A percentile compares a stretch with the other conserved stretches of the same genome.
Evolutionary conservation across 2,797 vertebrate genomes (phyloP).

Genomic region (Erpetoichthys calabaricus): DNA sequence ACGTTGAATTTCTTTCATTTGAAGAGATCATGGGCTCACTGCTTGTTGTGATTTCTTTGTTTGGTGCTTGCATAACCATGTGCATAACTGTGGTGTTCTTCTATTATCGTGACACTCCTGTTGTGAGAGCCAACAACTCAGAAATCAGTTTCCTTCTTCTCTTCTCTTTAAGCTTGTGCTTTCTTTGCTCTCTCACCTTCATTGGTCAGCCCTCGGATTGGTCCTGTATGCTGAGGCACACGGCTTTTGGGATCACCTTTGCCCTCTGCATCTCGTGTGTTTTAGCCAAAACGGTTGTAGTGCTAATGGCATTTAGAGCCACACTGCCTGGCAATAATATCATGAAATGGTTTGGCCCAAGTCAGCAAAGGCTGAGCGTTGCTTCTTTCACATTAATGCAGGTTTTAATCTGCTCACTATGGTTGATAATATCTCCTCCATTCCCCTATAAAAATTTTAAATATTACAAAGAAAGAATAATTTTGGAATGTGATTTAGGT

Average conservation of each 20-base stretch:
- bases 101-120: slow-evolving; percentile 30
- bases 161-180: slow-evolving; percentile 23
- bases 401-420: slow-evolving; percentile 34
- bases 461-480: slow-evolving; percentile 35
- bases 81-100: slow-evolving; percentile 29
- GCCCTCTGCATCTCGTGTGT: slow-evolving; percentile 31
- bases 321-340: slow-evolving; percentile 25
- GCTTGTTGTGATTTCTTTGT: slow-evolving; percentile 29
- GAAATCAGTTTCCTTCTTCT: slow-evolving; percentile 31
- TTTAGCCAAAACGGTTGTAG: slow-evolving; percentile 28
- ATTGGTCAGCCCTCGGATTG: slow-evolving; percentile 25
- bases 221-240: slow-evolving; percentile 32
- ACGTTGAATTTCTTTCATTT: slow-evolving; percentile 28
- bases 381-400: slow-evolving; percentile 27
- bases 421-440: slow-evolving; percentile 36
- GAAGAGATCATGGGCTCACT: slow-evolving; percentile 38
- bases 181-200: slow-evolving; percentile 33
- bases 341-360: slow-evolving; percentile 30
- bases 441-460: slow-evolving; percentile 34
- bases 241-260: slow-evolving; percentile 26
- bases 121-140: slow-evolving; percentile 34
- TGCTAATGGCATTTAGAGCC: slow-evolving; percentile 28
- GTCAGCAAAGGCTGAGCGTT: slow-evolving; percentile 27
- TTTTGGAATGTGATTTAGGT: slow-evolving; percentile 39
- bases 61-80: slow-evolving; percentile 32